Evolutionary conservation across 2,113 vertebrate genomes (phyloP).

Genomic region (Brienomyrus brachyistius): DNA sequence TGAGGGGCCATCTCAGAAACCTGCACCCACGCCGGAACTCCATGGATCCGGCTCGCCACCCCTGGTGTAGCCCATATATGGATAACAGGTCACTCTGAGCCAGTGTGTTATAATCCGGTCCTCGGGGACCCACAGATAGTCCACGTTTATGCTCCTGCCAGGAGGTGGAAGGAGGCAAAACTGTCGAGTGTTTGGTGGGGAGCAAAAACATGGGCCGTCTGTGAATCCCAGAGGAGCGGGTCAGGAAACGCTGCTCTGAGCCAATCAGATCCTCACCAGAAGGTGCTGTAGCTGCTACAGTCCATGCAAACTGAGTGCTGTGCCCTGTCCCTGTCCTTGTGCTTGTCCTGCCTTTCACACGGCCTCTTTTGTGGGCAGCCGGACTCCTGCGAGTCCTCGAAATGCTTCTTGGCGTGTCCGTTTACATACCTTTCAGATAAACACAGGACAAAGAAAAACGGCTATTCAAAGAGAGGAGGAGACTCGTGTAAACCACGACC

Average conservation of each 20-base stretch:
- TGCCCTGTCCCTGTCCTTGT: constrained; percentile 48
- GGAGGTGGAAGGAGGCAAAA: too few relatives aligned
- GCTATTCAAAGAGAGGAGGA: neutral
- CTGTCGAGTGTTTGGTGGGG: neutral
- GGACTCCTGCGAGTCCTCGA: constrained; percentile 77
- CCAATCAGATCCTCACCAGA: constrained; percentile 71
- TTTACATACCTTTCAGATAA: constrained; percentile 78
- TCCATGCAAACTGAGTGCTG: constrained; percentile 96
- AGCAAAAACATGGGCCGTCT: neutral
- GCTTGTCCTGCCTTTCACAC: constrained; percentile 73
- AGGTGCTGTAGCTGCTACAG: constrained; percentile 92
- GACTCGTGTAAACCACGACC: neutral
- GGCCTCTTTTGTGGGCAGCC: constrained; percentile 68
- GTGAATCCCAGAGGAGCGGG: neutral
- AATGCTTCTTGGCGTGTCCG: constrained; percentile 97
- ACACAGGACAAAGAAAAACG: neutral
- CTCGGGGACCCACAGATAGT: neutral
- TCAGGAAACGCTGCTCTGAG: neutral
- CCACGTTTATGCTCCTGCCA: neutral
- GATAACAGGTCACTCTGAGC: neutral
- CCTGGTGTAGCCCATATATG: neutral
- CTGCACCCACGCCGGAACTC: too few relatives aligned
- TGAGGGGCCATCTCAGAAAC: too few relatives aligned
- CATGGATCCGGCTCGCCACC: too few relatives aligned
- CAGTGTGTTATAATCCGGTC: neutral